Evolutionary conservation across 2,113 vertebrate genomes (phyloP), one percentile per base, ranked within the genome.

Genomic region (Ageneiosus marmoratus): DNA sequence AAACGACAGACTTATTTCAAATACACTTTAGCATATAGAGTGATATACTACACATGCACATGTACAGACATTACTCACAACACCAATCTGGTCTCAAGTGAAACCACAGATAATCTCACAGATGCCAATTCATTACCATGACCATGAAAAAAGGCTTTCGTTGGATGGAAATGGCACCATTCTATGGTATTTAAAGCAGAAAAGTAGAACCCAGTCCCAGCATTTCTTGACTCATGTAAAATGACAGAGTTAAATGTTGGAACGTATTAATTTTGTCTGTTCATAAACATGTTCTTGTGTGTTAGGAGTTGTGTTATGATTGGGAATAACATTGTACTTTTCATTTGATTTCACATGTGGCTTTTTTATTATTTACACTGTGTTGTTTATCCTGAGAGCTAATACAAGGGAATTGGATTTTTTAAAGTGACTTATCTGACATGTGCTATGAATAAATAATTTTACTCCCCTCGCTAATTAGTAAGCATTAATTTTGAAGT

Each of bases 401-500:
- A 92, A 90, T 91, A 90, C 78, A 50, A 82, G 89, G 90, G 89
- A 92, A 92, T 92, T 91, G 84, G 37, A 90, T 84, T 93, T 91
- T 93, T 92, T 89, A 55, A 89, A 89, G 92, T n/a, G 91, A 88
- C 91, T 92, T 93, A 87, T 89, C 87, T 87, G 88, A 87, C 91
- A 89, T 90, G 88, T 84, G 87, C 89, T 83, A 93, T 93, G 81
- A 93, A 93, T 94, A 94, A 94, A 92, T 91, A 90, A 94, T 92
- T 78, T 56, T 37, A 24, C 53, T 70, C 84, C 69, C 48, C 55
- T 72, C 82, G 18, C 87, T 90, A 91, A 92, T 94, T 93, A 93
- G 91, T 92, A 88, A 88, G 89, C 92, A 94, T 94, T 87, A 88
- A 93, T 93, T 93, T 92, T 94, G 83, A 90, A 94, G 93, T 89